Evolutionary conservation across 2,888 invertebrate species (phyloP).

Genomic region (Cyclophora albipunctata): DNA sequence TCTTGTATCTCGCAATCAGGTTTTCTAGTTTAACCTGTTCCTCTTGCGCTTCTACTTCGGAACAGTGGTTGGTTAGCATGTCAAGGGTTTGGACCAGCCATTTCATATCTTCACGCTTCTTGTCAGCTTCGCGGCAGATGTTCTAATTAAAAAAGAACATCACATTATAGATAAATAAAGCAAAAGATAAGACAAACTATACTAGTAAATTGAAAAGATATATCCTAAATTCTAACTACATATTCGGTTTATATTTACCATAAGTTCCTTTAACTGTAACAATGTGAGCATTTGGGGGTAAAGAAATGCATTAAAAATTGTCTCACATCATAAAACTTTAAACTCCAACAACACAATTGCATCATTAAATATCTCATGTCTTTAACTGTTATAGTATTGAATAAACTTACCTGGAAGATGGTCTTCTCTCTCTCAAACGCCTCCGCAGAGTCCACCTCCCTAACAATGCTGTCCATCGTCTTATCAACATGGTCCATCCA

Average conservation of each 20-base stretch:
- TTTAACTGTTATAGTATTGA: neutral
- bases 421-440: constrained; percentile 93
- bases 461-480: constrained; percentile 87
- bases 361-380: neutral
- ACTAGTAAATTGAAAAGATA: constrained; percentile 1
- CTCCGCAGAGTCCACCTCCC: constrained; percentile 89
- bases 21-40: constrained; percentile 90
- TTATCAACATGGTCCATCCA: constrained; percentile 95
- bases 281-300: constrained; percentile 9
- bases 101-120: constrained; percentile 94
- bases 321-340: constrained; percentile 3
- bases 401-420: constrained; percentile 85
- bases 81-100: constrained; percentile 95
- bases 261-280: constrained; percentile 23
- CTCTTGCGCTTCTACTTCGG: constrained; percentile 84
- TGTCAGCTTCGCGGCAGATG: constrained; percentile 92
- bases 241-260: constrained; percentile 15
- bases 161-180: too few species aligned
- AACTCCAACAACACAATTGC: neutral
- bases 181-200: constrained; percentile 15
- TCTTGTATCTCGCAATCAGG: constrained; percentile 90
- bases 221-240: neutral
- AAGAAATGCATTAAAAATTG: too few species aligned
- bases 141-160: constrained; percentile 67
- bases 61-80: constrained; percentile 86